Evolutionary conservation across 2,888 invertebrate species (phyloP).

Genomic region (Aphodius granarius): DNA sequence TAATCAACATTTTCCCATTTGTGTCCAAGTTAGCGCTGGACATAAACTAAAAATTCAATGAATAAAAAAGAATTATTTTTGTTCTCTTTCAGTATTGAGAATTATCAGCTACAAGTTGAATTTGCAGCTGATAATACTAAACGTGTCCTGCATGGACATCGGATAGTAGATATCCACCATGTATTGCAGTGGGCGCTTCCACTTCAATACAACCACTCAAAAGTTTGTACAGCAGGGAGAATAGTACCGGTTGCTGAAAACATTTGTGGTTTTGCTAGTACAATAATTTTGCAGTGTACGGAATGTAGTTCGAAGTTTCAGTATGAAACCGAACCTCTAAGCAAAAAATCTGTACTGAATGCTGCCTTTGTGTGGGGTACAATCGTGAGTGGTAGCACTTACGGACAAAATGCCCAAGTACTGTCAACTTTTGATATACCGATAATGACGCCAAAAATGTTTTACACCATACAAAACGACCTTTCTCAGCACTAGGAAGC

Average conservation of each 20-base stretch:
- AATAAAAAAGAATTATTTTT: too few species aligned
- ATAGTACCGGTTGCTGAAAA: neutral
- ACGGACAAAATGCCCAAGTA: neutral
- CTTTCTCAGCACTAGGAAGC: neutral
- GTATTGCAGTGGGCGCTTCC: neutral
- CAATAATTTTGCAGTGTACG: neutral
- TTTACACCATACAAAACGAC: neutral
- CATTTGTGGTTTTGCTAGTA: neutral
- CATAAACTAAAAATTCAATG: too few species aligned
- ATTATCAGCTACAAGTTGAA: neutral
- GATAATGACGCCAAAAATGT: neutral
- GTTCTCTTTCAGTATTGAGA: neutral
- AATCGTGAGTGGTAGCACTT: neutral
- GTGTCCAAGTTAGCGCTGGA: too few species aligned
- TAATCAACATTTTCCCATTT: too few species aligned
- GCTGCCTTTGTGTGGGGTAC: neutral
- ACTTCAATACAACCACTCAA: neutral
- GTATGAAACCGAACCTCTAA: neutral
- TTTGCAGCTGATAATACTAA: neutral
- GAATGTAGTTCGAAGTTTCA: neutral
- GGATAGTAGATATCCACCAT: neutral
- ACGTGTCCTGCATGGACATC: neutral
- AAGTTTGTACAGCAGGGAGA: neutral
- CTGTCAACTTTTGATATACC: neutral
- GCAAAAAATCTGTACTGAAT: neutral